Evolutionary conservation across 2,113 vertebrate species (phyloP).

Genomic region (Colistium nudipinnis): DNA sequence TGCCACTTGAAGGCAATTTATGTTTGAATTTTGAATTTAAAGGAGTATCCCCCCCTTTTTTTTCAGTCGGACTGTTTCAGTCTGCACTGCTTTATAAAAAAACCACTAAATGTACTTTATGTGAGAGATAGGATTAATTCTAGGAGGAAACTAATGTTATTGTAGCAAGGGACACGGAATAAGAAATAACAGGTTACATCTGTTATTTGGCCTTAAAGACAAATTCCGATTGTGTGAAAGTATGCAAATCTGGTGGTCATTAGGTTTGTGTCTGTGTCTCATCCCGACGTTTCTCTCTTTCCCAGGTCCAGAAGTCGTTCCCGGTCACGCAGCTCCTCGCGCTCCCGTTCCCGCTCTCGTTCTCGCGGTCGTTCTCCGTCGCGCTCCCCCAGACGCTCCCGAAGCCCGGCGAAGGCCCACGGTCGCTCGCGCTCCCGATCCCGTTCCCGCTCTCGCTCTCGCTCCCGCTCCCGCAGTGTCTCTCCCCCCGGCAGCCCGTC

Average conservation of each 20-base stretch:
- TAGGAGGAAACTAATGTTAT: too few relatives aligned
- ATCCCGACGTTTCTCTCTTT: neutral
- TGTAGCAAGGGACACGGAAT: too few relatives aligned
- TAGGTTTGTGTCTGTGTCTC: too few relatives aligned
- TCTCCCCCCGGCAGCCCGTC: slow-evolving; percentile 85
- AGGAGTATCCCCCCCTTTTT: too few relatives aligned
- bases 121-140: too few relatives aligned
- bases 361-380: slow-evolving; percentile 89
- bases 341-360: slow-evolving; percentile 87
- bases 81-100: neutral
- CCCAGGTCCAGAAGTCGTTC: slow-evolving; percentile 90
- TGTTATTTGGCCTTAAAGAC: too few relatives aligned
- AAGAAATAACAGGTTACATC: neutral
- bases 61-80: neutral
- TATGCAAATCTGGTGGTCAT: too few relatives aligned
- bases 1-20: too few relatives aligned
- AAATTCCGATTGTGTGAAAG: too few relatives aligned
- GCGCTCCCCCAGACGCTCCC: slow-evolving; percentile 88
- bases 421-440: slow-evolving; percentile 85
- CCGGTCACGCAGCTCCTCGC: slow-evolving; percentile 90
- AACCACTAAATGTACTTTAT: too few relatives aligned
- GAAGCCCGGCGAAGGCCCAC: slow-evolving; percentile 86
- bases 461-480: slow-evolving; percentile 84
- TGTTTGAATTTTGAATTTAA: too few relatives aligned
- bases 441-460: slow-evolving; percentile 84